Percentiles rank a stretch among this genome's conserved stretches.
phyloP scores from a whole-genome alignment of 1,140 invertebrate genomes.

The Ptiloglossa arizonensis region DNA sequence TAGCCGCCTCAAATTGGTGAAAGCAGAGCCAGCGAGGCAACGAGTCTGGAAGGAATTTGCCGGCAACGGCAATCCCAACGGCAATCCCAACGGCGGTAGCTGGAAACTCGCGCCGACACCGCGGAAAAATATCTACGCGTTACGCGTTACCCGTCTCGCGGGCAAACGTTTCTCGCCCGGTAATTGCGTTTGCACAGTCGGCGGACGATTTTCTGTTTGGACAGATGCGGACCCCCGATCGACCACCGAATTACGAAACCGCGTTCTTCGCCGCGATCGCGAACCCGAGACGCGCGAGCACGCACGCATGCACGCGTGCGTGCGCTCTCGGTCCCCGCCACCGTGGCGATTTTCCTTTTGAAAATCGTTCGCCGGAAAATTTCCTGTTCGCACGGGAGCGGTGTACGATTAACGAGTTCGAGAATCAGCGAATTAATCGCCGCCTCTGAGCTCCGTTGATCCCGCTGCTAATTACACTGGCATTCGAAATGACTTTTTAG shows the following conservation, averaged over 20 bases:
- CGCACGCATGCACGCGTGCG: too few species aligned
- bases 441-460: not conserved
- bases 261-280: not conserved
- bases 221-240: slow-evolving; percentile 47
- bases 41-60: slow-evolving; percentile 45
- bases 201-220: slow-evolving; percentile 40
- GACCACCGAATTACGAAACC: slow-evolving; percentile 29
- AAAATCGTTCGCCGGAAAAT: slow-evolving; percentile 7
- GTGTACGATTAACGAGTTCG: not conserved
- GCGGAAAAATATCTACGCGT: slow-evolving; percentile 37
- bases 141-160: slow-evolving; percentile 19
- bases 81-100: too few species aligned
- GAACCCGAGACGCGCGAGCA: not conserved
- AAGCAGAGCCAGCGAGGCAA: slow-evolving; percentile 21
- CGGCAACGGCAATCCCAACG: too few species aligned
- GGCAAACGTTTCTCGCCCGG: slow-evolving; percentile 17
- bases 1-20: slow-evolving; percentile 55
- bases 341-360: not conserved
- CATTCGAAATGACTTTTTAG: not conserved
- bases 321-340: not conserved
- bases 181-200: slow-evolving; percentile 62
- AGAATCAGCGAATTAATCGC: slow-evolving; percentile 5
- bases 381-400: not conserved
- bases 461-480: not conserved
- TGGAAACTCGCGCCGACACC: slow-evolving; percentile 37